Evolutionary conservation across 2,888 invertebrate species (phyloP), one percentile per base, ranked within the genome.

Genomic region (Sialis fuliginosa): DNA sequence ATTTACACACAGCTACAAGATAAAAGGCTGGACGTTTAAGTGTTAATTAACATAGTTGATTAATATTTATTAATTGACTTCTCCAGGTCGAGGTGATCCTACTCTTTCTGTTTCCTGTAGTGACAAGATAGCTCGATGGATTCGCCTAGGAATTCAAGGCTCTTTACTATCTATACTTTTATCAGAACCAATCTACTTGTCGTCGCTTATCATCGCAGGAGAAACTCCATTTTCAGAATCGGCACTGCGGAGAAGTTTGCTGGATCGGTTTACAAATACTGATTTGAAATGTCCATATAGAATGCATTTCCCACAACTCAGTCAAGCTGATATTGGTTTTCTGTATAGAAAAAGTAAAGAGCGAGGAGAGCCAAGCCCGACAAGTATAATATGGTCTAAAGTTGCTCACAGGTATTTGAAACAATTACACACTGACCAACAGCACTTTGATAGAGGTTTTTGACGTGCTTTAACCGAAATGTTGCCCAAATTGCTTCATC

Each of bases 81-180:
- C 9, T 56, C 40, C 51, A 63, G 79, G 79, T 0, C 71, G 91
- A 57, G 95, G 95, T 0, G 83, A 88, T 60, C 79, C 79, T 43
- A 93, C 95, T 1, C 62, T 86, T 39, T 91, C 91, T 7, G 78
- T 93, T 56, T 91, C 91, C 0, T 96, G 95, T 63, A 93, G 91
- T 63, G 95, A 96, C 65, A 96, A 96, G 71, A 67, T 96, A 9
- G 79, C 90, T 3, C 79, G 81, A 56, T 96, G 95, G 95, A 79
- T 83, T 58, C 68, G 84, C 50, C 59, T 90, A 33, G 93, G 95
- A 0, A 60, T 89, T 31, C 92, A 88, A 68, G 93, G 95, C 4
- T 77, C 85, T 4, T 64, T 95, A 4, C 60, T 93, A 43, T 76
- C 77, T 51, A 62, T 77, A 50, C 60, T 92, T 31, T 62, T 91